Base-by-base conservation (phyloP, 2,797 vertebrate species). In the Aerospiza tachiro region DNA sequence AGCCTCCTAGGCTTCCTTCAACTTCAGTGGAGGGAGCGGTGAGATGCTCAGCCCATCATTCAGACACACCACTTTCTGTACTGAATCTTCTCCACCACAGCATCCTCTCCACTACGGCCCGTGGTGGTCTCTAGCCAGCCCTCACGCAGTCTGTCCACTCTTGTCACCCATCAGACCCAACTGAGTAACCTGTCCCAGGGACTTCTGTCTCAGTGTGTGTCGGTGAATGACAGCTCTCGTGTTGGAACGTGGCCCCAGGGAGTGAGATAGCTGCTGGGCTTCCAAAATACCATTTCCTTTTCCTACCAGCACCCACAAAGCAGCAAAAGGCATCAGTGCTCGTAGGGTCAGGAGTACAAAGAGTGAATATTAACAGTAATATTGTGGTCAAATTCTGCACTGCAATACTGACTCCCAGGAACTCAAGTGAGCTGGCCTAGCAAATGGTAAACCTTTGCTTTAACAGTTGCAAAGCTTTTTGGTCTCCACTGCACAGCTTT, bases 291-390 rank as follows among this genome's bases (percentile, higher is more conserved):
- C 14, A 9, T 58, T 55, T 77, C 26, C 26, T 65, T 59, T 50
- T 74, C 14, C 25, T 74, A 59, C 28, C 1, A 0, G 40, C 0
- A 5, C 13, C 40, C 1, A 1, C 19, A 75, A 74, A 94, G n/a
- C n/a, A 87, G 42, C 42, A 89, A 82, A 94, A 93, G 17, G 10
- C 33, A 65, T 42, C 78, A 82, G 14, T 35, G 35, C 28, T 63
- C 6, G 0, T 33, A 63, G 6, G 29, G 79, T n/a, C 36, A 44
- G 62, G 40, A 72, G 9, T 28, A 61, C 8, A 65, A 93, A 79
- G 2, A 87, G 16, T 42, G 42, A 87, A 49, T 53, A 85, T 40
- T 70, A 73, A 80, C 18, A 62, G 23, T 17, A 79, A 75, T 10
- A 5, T 6, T 22, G 50, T 6, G 56, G 21, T 63, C 42, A 78